Evolutionary conservation across 2,797 vertebrate species (phyloP), one percentile per base, ranked within the genome.

Genomic region (Diplodus sargus): DNA sequence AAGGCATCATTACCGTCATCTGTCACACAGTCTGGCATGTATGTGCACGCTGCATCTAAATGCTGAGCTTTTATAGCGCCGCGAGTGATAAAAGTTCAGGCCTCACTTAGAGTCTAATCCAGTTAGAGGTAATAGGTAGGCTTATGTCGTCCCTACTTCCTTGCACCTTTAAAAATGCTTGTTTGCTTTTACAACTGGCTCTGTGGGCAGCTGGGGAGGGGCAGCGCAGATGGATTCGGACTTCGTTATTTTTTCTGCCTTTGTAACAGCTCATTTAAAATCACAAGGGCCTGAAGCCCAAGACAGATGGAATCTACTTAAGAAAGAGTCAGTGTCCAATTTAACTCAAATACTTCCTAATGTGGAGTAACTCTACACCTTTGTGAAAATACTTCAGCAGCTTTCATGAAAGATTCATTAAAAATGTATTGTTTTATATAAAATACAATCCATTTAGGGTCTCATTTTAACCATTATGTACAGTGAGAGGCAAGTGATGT

Each of bases 221-320:
- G 84, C 61, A 63, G 79, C 47, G 12, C 85, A 90, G 87, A 91
- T 85, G 86, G 91, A 88, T 87, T 89, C 53, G 71, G 82, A 70
- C 73, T 92, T 85, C 66, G 28, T 91, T 92, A 87, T 91, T 90
- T 89, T 83, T 87, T 87, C 85, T 88, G 83, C 73, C 84, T 91
- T 90, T 89, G 90, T 90, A 91, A 91, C 89, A 92, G 92, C 91
- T 93, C 90, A 90, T 92, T 93, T 93, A 90, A 92, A 93, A 93
- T 90, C 90, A 90, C 83, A 84, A 88, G 79, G 58, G 84, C 91
- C 89, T 84, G 84, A 92, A 89, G 89, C 82, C 64, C 56, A 78
- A 90, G 80, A 93, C 87, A 86, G 83, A 92, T 90, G 90, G 89
- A 78, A 68, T 84, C 84, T 81, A 88, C 89, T 88, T 88, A 90